Evolutionary conservation across 2,888 invertebrate species (phyloP), one percentile per base, ranked within the genome.

Genomic region (Brachynemurus nebulosus): DNA sequence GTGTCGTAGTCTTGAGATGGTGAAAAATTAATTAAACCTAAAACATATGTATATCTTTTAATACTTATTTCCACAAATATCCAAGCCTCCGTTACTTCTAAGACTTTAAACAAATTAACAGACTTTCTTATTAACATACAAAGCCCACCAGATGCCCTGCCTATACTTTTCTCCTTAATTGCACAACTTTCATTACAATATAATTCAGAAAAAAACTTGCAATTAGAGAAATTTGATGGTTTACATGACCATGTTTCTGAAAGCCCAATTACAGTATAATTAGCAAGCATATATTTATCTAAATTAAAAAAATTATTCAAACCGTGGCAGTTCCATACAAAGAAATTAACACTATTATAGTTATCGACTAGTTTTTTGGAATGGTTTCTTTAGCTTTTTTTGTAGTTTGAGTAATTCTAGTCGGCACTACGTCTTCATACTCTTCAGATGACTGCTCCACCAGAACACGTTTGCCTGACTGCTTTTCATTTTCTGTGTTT

Each of bases 281-380:
- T n/a, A 38, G 9, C 8, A 6, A 38, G 16, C 11, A 7, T 7
- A 12, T 14, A 6, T 18, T 18, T 38, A 38, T 38, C 16, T 19
- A 38, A 19, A 5, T 38, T 38, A 11, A 9, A 16, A 6, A 38
- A n/a, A 19, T 38, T 38, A n/a, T 16, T 19, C 9, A 38, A 19
- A 8, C 38, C 38, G 5, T 38, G 38, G 5, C 9, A n/a, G n/a
- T 38, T 38, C 38, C 38, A 38, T n/a, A 38, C 9, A n/a, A 19
- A 16, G 9, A 38, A 9, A 6, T 38, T 38, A 38, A 23, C 9
- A 23, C n/a, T n/a, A n/a, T n/a, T n/a, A n/a, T n/a, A n/a, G n/a
- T n/a, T n/a, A n/a, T n/a, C n/a, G n/a, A n/a, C n/a, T n/a, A n/a
- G n/a, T n/a, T n/a, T n/a, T n/a, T n/a, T n/a, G n/a, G n/a, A n/a